Evolutionary conservation across 2,888 invertebrate genomes (phyloP).

Genomic region (Aelia acuminata): DNA sequence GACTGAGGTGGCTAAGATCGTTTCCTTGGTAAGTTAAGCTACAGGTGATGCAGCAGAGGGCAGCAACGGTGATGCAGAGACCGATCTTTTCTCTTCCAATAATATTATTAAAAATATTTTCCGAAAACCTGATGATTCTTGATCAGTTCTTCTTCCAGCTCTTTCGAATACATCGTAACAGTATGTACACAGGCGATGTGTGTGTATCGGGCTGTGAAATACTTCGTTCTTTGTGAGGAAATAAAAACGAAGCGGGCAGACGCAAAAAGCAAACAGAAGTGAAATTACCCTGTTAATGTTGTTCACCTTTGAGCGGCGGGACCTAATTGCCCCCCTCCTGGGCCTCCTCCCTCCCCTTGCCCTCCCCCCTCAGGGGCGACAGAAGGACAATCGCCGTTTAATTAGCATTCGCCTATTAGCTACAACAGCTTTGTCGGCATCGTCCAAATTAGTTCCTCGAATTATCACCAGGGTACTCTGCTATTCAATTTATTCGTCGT

Average conservation of each 20-base stretch:
- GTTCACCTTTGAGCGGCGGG: background rate
- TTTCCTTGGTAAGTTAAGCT: no score
- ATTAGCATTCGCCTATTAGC: slow-evolving; percentile 21
- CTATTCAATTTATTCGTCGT: slow-evolving; percentile 1
- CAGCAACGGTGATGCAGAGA: no score
- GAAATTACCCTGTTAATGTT: slow-evolving; percentile 24
- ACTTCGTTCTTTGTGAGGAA: background rate
- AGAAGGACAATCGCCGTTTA: slow-evolving; percentile 23
- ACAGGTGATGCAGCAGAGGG: no score
- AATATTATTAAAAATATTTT: no score
- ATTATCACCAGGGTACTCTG: slow-evolving; percentile 3
- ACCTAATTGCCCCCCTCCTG: background rate
- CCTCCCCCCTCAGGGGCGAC: background rate
- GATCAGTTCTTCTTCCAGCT: no score
- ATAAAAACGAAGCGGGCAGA: background rate
- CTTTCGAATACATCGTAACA: background rate
- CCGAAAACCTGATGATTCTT: no score
- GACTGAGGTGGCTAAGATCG: no score
- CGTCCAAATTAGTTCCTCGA: slow-evolving; percentile 21
- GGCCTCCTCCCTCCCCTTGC: background rate
- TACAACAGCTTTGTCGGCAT: slow-evolving; percentile 29
- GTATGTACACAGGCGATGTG: background rate
- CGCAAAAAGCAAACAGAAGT: background rate
- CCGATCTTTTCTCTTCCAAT: no score
- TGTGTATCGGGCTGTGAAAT: background rate